Evolutionary conservation across 2,888 invertebrate species (phyloP), one percentile per base, ranked within the genome.

Genomic region (Platycheirus albimanus): DNA sequence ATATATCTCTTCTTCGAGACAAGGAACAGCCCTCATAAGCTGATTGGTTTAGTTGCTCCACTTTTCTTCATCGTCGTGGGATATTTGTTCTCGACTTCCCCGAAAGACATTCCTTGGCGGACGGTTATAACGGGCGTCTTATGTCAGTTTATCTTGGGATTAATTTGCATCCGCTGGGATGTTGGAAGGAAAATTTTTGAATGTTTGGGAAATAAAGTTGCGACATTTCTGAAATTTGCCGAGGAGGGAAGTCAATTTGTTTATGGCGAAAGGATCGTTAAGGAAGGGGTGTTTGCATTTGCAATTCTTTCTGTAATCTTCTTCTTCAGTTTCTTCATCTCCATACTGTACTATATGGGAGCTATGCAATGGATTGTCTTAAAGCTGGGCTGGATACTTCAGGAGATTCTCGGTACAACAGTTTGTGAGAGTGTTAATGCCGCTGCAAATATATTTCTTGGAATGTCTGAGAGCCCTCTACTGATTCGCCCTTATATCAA

Each of bases 341-440:
- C 97, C 86, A 94, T 99, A 0, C 91, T 99, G 33, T 98, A 97
- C 91, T 97, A 96, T 91, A 92, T 95, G 90, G 98, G 98, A 0
- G 93, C 94, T 0, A 95, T 99, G 93, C 98, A 98, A 91, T 95
- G 94, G 92, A 91, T 97, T 77, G 95, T 98, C 36, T 87, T 94
- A 19, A 95, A 95, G 88, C 90, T 98, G 24, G 98, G 98, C 0
- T 94, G 94, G 92, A 88, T 96, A 11, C 92, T 98, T 66, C 94
- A 95, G 86, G 88, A 91, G 11, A 90, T 94, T 0, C 91, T 97
- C 90, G 95, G 94, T 13, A 99, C 99, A 0, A 97, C 99, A 0
- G 96, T 98, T 0, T 97, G 97, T 70, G 99, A 99, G 91, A 98
- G 98, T 72, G 94, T 99, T 43, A 97, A 95, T 84, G 95, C 97